Evolutionary conservation across 2,888 invertebrate genomes (phyloP).

Genomic region (Nemapogon koenigi): DNA sequence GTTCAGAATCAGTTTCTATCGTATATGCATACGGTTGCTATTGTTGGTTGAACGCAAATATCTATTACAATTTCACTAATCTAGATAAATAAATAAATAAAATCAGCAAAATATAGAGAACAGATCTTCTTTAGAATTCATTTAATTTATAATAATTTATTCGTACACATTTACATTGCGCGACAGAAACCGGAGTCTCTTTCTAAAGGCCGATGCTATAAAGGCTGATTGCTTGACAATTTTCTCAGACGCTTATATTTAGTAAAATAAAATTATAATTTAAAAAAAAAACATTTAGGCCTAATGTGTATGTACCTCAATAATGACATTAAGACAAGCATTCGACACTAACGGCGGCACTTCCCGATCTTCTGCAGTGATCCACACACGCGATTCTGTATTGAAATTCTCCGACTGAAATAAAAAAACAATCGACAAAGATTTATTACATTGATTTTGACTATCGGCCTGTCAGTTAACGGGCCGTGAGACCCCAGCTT

Average conservation of each 20-base stretch:
- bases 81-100: too few relatives aligned
- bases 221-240: neutral
- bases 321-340: conserved; percentile 72
- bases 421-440: conserved; percentile 5
- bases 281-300: conserved; percentile 1
- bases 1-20: too few relatives aligned
- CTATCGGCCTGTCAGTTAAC: too few relatives aligned
- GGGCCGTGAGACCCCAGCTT: too few relatives aligned
- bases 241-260: neutral
- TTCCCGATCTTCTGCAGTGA: conserved; percentile 83
- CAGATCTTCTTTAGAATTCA: too few relatives aligned
- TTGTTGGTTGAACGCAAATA: too few relatives aligned
- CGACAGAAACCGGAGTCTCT: neutral
- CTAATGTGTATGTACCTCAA: conserved; percentile 33
- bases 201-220: neutral
- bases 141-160: too few relatives aligned
- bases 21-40: too few relatives aligned
- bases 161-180: neutral
- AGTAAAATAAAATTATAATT: neutral
- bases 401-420: conserved; percentile 32
- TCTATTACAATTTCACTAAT: too few relatives aligned
- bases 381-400: conserved; percentile 72
- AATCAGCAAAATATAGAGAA: too few relatives aligned
- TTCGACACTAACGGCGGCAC: conserved; percentile 80
- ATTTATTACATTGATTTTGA: neutral